These are phyloP conservation scores for Orestias chungarensis DNA, from an alignment of 2,797 vertebrate genomes.

Conservation along the genomic window DNA sequence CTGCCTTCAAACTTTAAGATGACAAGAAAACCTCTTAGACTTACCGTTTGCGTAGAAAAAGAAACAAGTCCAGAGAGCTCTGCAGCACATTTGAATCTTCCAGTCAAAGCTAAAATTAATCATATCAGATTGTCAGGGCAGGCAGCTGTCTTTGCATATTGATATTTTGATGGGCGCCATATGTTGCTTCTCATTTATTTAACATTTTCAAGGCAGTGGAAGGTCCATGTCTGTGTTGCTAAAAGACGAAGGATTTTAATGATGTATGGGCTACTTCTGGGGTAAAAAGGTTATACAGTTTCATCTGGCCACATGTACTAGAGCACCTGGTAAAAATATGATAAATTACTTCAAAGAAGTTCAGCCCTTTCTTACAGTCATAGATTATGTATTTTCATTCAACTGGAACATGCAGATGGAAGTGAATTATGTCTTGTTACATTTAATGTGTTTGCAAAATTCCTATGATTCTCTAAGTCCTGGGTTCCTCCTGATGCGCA, in stretches of 20 bases:
- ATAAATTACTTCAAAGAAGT: neutral
- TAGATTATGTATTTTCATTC: neutral
- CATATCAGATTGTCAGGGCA: conserved; percentile 28
- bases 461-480: neutral
- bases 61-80: conserved; percentile 9
- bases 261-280: conserved; percentile 43
- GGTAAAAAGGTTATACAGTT: neutral
- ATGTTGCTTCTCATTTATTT: conserved; percentile 62
- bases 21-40: conserved; percentile 27
- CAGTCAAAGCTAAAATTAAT: conserved; percentile 57
- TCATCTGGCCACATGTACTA: neutral
- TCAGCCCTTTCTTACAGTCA: neutral
- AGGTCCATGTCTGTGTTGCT: conserved; percentile 28
- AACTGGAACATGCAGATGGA: no score
- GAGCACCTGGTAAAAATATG: neutral
- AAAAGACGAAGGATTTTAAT: conserved; percentile 31
- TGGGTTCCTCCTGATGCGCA: neutral
- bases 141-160: conserved; percentile 57
- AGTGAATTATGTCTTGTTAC: no score
- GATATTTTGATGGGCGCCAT: conserved; percentile 51
- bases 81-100: conserved; percentile 44
- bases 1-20: conserved; percentile 36
- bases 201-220: conserved; percentile 43
- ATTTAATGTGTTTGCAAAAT: neutral
- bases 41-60: conserved; percentile 10